phyloP scores from a whole-genome alignment of 2,888 invertebrate species.

The Ametastegia equiseti region DNA sequence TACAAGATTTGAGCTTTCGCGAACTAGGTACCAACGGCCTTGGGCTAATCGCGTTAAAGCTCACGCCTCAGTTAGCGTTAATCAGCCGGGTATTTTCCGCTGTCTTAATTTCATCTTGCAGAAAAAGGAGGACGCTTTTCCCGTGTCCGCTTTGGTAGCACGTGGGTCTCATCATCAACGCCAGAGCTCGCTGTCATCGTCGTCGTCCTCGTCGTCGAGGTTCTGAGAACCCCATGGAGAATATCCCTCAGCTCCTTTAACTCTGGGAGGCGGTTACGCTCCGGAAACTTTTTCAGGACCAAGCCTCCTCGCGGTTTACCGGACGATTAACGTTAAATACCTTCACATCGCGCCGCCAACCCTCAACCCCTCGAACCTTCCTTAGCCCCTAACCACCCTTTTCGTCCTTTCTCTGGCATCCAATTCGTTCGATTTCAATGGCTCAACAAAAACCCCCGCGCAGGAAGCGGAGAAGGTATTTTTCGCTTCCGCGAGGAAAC shows the following conservation, averaged over 20 bases:
- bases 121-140: neutral
- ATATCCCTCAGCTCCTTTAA: neutral
- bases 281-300: slow-evolving; percentile 27
- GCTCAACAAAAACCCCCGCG: neutral
- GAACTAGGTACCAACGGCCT: slow-evolving; percentile 31
- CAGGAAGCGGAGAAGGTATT: neutral
- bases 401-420: neutral
- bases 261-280: slow-evolving; percentile 18
- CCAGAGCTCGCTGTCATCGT: neutral
- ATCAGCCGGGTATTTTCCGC: slow-evolving; percentile 28
- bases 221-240: neutral
- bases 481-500: too few relatives aligned
- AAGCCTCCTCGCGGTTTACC: neutral
- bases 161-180: neutral
- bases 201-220: neutral
- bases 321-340: slow-evolving; percentile 33
- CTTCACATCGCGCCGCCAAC: neutral
- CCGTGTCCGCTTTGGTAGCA: too few relatives aligned
- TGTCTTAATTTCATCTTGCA: slow-evolving; percentile 20
- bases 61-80: slow-evolving; percentile 27
- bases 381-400: neutral
- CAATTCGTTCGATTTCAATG: slow-evolving; percentile 15
- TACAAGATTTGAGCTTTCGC: slow-evolving; percentile 8
- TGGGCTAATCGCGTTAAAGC: slow-evolving; percentile 16
- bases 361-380: too few relatives aligned